Evolutionary conservation across 2,113 vertebrate species (phyloP), one percentile per base, ranked within the genome.

Genomic region (Salvelinus fontinalis): DNA sequence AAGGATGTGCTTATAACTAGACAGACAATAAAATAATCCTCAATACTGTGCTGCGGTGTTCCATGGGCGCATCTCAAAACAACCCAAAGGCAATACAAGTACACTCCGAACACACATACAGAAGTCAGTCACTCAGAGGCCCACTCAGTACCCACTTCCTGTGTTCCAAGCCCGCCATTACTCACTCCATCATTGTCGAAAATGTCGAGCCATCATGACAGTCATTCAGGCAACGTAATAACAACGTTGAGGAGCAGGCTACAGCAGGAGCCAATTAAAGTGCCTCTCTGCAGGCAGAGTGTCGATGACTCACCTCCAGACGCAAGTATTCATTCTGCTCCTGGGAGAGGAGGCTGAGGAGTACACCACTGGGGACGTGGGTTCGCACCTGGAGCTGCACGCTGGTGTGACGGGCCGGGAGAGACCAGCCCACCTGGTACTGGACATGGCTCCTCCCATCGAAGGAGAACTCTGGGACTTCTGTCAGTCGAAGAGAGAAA

Each of bases 281-380:
- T 70, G 67, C 12, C 20, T 27, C 20, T 27, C 34, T 70, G 68
- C 9, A 67, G 65, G 65, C 24, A 67, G 64, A 66, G 74, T 39
- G 5, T 62, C 31, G 14, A 14, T 54, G 76, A 87, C 94, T 93
- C 85, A 97, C 96, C 94, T 96, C 94, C 27, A 97, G 88, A 26
- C 91, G 92, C 31, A 97, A 91, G 87, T 96, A 93, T 76, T 97
- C 95, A 14, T 90, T 94, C 88, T 93, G 94, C 70, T 85, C 92
- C 34, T 83, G 91, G 44, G 96, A 95, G 22, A 90, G 84, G 83
- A 97, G 48, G 88, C 91, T 93, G 39, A 90, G 71, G 90, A 97
- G 86, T 78, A 95, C 85, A 1, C 95, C 81, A 9, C 88, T 4
- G 31, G 89, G 60, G 31, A 94, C 90, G 6, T 95, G 94, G 0